Base-by-base conservation (phyloP, 2,113 vertebrate species). In the Toxostoma redivivum region DNA sequence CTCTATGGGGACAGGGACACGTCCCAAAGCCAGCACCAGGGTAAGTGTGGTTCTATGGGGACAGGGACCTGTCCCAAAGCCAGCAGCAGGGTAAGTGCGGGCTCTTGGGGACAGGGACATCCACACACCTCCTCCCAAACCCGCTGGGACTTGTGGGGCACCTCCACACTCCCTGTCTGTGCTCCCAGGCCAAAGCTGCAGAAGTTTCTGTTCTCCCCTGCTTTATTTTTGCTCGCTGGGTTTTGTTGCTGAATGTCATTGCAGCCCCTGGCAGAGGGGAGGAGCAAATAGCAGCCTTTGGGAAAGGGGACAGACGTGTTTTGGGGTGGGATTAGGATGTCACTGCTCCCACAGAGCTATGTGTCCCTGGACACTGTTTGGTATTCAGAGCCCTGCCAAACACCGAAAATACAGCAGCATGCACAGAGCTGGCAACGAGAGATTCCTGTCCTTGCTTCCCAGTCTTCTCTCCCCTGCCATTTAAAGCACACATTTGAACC, bases 41-140 rank as follows among this genome's bases (percentile, higher is more conserved):
- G 47, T 47, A 21, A 47, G 47, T 47, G 47, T 3, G 47, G 47
- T n/a, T n/a, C n/a, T n/a, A 10, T 22, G 7, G 40, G 40, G 62
- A 65, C 40, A 65, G 35, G 10, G 57, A 37, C 47, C 24, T 48
- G 23, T 25, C 47, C 48, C 48, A 48, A 23, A 58, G 8, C n/a
- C n/a, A 35, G 5, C 24, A 12, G 11, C 25, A 3, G 27, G 5
- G 12, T 40, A 4, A 62, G 37, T 16, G 35, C 7, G 16, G 24
- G 22, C 2, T 27, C 5, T 0, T 11, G 62, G 44, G 64, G 24
- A 48, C 45, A 21, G 23, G 12, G 17, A n/a, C 51, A 73, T 11
- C 15, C 31, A 4, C 40, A 1, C 0, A 0, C 31, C 56, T 25
- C 42, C 19, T 8, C 47, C 53, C 1, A 1, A 27, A 7, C 24